These are phyloP conservation scores for Pseudeuparius sepicola DNA, from an alignment of 2,888 invertebrate genomes.

Conservation along the genomic window DNA sequence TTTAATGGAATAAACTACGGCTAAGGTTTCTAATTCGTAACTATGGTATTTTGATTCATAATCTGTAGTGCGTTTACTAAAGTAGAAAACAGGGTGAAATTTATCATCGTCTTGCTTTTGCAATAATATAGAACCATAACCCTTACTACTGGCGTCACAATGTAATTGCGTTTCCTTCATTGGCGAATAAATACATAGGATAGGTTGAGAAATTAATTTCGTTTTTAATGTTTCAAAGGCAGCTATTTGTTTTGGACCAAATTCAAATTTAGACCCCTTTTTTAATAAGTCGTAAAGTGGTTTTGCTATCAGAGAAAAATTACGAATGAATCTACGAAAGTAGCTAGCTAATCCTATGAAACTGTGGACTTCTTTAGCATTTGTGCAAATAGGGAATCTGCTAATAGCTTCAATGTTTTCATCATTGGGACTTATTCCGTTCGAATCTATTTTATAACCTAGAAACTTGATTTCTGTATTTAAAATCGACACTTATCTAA, in stretches of 20 bases:
- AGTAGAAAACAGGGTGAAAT: constrained; percentile 30
- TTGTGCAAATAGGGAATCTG: constrained; percentile 16
- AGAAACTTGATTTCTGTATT: constrained; percentile 22
- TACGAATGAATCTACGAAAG: constrained; percentile 17
- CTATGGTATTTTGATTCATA: constrained; percentile 28
- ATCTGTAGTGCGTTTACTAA: constrained; percentile 28
- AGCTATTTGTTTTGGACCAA: constrained; percentile 22
- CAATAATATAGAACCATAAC: constrained; percentile 30
- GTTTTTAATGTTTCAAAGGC: constrained; percentile 19
- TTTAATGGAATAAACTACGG: constrained; percentile 22
- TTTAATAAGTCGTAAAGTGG: constrained; percentile 27
- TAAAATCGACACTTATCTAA: constrained; percentile 27
- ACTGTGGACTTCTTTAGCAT: constrained; percentile 13
- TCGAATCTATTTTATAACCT: constrained; percentile 22
- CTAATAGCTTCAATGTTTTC: constrained; percentile 14
- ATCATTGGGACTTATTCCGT: constrained; percentile 12
- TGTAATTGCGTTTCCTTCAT: constrained; percentile 30
- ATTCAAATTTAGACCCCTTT: constrained; percentile 23
- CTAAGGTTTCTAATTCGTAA: constrained; percentile 28
- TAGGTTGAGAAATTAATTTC: constrained; percentile 21
- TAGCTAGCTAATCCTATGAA: constrained; percentile 16
- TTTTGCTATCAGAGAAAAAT: constrained; percentile 22
- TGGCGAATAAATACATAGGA: constrained; percentile 29
- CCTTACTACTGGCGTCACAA: constrained; percentile 30
- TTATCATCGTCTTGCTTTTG: constrained; percentile 27